phyloP scores from a whole-genome alignment of 23 tunicate genomes.

The Ciona savignyi region DNA sequence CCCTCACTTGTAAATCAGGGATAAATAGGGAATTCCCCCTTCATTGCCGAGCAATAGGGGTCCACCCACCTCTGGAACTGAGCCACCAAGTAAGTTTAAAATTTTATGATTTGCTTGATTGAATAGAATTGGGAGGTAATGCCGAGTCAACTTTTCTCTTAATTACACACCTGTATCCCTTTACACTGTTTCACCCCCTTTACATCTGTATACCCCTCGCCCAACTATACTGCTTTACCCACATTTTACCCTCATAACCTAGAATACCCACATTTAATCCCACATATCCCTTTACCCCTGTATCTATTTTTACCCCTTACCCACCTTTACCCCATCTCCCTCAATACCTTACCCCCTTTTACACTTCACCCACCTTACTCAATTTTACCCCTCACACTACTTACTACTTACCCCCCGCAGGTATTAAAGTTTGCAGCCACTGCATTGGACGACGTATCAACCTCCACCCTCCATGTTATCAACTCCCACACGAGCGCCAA shows the following conservation, averaged over 20 bases:
- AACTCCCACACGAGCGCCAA: conserved; percentile 82
- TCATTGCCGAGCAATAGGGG: conserved; percentile 71
- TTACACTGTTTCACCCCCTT: no score
- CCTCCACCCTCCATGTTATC: conserved; percentile 48
- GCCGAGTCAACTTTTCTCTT: no score
- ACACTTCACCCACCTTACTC: no score
- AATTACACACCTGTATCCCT: no score
- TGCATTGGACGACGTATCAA: conserved; percentile 67
- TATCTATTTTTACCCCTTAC: no score
- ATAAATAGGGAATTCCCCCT: conserved; percentile 56
- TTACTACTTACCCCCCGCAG: conserved; percentile 11
- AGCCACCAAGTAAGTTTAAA: conserved; percentile 84
- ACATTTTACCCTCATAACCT: no score
- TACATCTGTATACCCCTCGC: no score
- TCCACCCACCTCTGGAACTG: conserved; percentile 79
- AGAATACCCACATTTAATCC: conserved; percentile 36
- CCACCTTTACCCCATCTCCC: no score
- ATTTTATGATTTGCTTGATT: neutral
- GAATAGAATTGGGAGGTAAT: no score
- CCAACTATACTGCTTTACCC: no score
- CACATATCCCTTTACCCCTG: neutral
- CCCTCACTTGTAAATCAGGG: conserved; percentile 48
- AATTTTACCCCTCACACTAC: no score
- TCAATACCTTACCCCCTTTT: no score
- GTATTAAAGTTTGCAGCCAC: conserved; percentile 83